Conservation (phyloP, 2,113 vertebrate species). For the Thalassarche chlororhynchos region DNA sequence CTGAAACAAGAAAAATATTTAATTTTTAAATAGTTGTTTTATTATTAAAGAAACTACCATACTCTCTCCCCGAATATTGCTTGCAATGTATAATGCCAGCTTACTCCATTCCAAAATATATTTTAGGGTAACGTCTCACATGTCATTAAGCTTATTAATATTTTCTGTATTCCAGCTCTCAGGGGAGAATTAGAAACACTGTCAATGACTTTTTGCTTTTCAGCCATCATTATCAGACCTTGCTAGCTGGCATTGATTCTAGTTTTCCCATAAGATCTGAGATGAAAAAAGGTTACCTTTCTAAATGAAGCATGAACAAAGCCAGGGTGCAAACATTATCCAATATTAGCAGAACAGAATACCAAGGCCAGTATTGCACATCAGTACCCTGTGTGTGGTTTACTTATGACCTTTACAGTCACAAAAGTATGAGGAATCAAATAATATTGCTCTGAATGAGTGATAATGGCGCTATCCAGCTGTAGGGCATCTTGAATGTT, state of each 20-base stretch:
- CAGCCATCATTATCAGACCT: not conserved
- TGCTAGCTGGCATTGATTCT: slow-evolving; percentile 17
- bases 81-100: not conserved
- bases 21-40: slow-evolving; percentile 7
- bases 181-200: not conserved
- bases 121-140: not conserved
- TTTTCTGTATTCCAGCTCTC: not conserved
- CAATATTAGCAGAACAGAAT: not conserved
- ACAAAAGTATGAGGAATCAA: not conserved
- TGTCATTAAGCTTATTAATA: not conserved
- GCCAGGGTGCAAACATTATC: not conserved
- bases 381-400: not conserved
- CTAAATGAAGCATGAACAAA: slow-evolving; percentile 32
- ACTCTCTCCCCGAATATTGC: not conserved
- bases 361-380: not conserved
- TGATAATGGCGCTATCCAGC: not conserved
- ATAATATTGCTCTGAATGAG: not conserved
- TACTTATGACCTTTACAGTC: not conserved
- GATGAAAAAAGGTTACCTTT: slow-evolving; percentile 25
- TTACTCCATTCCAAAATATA: not conserved
- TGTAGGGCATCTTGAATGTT: not conserved
- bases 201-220: not conserved
- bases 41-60: slow-evolving; percentile 1
- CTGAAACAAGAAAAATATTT: not conserved
- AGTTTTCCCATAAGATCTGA: not conserved